A percentile compares a stretch with the other conserved stretches of the same genome.
Evolutionary conservation across 1,140 invertebrate species (phyloP).

Genomic region (Cryptotermes secundus): DNA sequence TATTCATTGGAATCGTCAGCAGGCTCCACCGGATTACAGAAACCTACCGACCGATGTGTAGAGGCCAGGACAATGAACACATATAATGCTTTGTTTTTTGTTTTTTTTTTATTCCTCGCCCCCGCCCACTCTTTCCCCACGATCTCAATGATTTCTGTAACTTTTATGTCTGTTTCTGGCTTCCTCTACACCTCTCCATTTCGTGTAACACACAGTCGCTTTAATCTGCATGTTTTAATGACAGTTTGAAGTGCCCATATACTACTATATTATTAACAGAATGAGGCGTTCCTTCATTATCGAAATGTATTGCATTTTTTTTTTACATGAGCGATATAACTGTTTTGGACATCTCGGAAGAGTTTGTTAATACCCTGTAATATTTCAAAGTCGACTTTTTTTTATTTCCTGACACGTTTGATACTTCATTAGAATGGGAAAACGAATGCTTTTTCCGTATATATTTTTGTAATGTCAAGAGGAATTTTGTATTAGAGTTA

Average conservation of each 20-base stretch:
- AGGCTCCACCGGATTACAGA: not conserved
- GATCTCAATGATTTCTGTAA: not conserved
- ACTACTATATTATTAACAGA: slow-evolving; percentile 11
- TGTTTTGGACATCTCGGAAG: not conserved
- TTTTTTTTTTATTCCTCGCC: too few relatives aligned
- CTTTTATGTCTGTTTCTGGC: not conserved
- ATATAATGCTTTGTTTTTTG: not conserved
- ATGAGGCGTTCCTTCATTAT: not conserved
- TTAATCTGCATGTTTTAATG: slow-evolving; percentile 15
- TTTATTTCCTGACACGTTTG: not conserved
- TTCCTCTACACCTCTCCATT: not conserved
- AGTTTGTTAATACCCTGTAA: slow-evolving; percentile 14
- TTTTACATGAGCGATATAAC: not conserved
- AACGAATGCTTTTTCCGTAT: not conserved
- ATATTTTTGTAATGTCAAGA: not conserved
- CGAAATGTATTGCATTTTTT: not conserved
- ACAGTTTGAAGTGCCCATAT: not conserved
- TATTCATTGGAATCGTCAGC: not conserved
- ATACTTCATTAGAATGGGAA: slow-evolving; percentile 14
- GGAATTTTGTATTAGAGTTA: not conserved
- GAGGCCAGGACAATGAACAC: slow-evolving; percentile 1
- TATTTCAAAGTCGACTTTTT: not conserved
- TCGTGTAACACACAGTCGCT: not conserved
- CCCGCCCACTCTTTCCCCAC: not conserved
- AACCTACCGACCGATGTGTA: not conserved